Evolutionary conservation across 2,888 invertebrate genomes (phyloP).

Genomic region (Drosophila tripunctata): DNA sequence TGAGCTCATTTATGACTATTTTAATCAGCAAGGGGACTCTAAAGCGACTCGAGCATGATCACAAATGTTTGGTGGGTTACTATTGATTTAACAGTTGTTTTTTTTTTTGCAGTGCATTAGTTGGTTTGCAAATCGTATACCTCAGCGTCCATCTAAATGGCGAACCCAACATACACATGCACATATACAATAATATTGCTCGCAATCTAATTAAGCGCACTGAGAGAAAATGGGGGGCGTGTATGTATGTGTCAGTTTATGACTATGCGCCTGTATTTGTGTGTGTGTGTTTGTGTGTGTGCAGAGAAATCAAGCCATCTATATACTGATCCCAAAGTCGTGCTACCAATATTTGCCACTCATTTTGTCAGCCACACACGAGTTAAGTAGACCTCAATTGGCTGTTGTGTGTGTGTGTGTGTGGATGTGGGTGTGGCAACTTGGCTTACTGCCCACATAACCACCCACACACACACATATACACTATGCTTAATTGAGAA

Average conservation of each 20-base stretch:
- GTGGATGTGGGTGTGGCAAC: background rate
- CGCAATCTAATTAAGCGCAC: slow-evolving; percentile 70
- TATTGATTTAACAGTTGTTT: too few relatives aligned
- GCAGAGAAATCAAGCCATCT: background rate
- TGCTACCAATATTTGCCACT: slow-evolving; percentile 48
- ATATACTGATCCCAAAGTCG: slow-evolving; percentile 16
- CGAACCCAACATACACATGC: slow-evolving; percentile 24
- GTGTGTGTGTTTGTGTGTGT: background rate
- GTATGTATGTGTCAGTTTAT: too few relatives aligned
- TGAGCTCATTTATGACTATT: too few relatives aligned
- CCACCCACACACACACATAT: background rate
- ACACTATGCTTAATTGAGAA: slow-evolving; percentile 66
- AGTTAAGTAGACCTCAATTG: slow-evolving; percentile 38
- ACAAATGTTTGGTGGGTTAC: too few relatives aligned
- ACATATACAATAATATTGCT: slow-evolving; percentile 66
- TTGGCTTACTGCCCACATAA: background rate
- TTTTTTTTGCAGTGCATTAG: background rate
- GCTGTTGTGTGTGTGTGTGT: slow-evolving; percentile 18
- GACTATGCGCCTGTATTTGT: background rate
- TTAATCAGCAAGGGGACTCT: too few relatives aligned
- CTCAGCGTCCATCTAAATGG: slow-evolving; percentile 6
- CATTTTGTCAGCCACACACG: slow-evolving; percentile 31
- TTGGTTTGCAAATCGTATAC: slow-evolving; percentile 6
- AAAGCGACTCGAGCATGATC: too few relatives aligned
- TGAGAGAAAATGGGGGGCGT: slow-evolving; percentile 13